These are phyloP conservation scores for Xyliphius kryptos DNA, from an alignment of 2,113 vertebrate species.

Conservation along the genomic window DNA sequence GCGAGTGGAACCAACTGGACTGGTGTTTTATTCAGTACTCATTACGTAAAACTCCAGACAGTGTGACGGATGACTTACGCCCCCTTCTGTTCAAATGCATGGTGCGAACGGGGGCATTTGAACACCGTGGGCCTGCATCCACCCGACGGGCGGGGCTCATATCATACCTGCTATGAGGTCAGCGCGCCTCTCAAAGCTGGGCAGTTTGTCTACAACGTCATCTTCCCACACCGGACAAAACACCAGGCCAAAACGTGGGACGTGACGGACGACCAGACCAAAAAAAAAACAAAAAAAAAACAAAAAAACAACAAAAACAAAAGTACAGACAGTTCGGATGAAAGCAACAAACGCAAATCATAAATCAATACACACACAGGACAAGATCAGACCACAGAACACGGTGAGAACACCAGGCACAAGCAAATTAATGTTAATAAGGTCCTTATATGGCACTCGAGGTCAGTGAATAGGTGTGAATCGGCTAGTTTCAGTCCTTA, in stretches of 20 bases:
- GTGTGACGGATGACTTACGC: constrained; percentile 26
- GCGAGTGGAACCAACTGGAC: no score
- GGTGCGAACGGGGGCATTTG: constrained; percentile 46
- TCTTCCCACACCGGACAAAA: constrained; percentile 78
- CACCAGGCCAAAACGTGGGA: constrained; percentile 46
- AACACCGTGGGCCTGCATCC: constrained; percentile 52
- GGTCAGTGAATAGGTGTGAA: no score
- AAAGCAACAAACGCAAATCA: constrained; percentile 13
- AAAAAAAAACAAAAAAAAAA: constrained; percentile 45
- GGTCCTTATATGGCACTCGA: no score
- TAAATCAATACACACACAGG: no score
- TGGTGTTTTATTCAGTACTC: no score
- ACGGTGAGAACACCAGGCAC: no score
- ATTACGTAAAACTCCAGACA: no score
- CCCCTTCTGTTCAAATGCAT: constrained; percentile 33
- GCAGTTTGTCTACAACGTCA: constrained; percentile 84
- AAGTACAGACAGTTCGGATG: no score
- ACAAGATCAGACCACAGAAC: no score
- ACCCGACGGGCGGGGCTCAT: constrained; percentile 41
- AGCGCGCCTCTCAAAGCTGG: constrained; percentile 79
- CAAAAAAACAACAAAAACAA: constrained; percentile 39
- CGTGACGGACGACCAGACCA: constrained; percentile 54
- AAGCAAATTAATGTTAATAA: no score
- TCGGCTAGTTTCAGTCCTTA: no score
- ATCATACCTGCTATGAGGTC: constrained; percentile 81